Evolutionary conservation across 1,140 invertebrate genomes (phyloP), one percentile per base, ranked within the genome.

Genomic region (Idris sp.): DNA sequence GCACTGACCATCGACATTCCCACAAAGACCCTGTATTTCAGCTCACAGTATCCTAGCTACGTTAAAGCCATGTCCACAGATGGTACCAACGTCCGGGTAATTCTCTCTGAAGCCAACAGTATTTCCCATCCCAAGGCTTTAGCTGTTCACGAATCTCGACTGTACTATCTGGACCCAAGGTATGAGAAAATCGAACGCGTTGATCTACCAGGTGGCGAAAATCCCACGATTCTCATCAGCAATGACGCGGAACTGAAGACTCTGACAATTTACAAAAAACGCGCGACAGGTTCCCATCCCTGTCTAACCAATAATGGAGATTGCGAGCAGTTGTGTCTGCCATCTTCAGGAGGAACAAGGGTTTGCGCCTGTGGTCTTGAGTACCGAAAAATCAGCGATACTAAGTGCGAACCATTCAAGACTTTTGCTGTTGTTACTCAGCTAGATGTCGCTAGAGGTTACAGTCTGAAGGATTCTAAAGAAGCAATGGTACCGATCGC

Each of bases 401-500:
- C 92, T 0, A 91, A 89, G 38, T 98, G 97, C 80, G 90, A 92
- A 15, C 89, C 93, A 0, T 95, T 94, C 84, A 95, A 95, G 73
- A 96, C 95, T 0, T 99, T 98, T 82, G 93, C 95, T 0, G 93
- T 98, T 0, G 95, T 98, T 1, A 95, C 95, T 0, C 96, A 98
- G 84, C 81, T 96, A 11, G 94, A 96, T 75, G 92, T 94, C 15
- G 93, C 95, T 5, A 89, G 96, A 69, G 97, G 97, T 0, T 97
- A 96, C 84, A 94, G 94, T 80, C 81, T 97, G 9, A 93, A 92
- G 10, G 92, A 94, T 67, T 93, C 93, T 19, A 90, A 93, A 8
- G 97, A 98, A 84, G 96, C 97, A 0, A 98, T 98, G 94, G 91
- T 96, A 2, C 97, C 97, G 0, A 94, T 99, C n/a, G 91, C 94